phyloP scores from a whole-genome alignment of 2,888 invertebrate species.

The Dexiosoma caninum region DNA sequence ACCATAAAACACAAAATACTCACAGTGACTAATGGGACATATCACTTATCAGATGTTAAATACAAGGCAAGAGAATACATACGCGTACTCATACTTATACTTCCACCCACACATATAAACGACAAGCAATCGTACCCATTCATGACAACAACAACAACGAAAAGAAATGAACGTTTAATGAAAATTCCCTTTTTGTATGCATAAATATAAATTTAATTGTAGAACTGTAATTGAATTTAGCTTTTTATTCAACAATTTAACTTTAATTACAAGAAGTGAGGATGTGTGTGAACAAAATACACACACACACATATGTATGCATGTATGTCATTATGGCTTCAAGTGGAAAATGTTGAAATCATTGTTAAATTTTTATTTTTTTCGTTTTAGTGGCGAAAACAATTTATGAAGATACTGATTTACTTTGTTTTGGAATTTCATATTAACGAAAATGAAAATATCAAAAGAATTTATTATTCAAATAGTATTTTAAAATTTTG shows the following conservation, averaged over 20 bases:
- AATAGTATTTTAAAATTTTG: too few species aligned
- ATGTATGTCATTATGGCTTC: conserved; percentile 1
- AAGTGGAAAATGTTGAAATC: conserved; percentile 5
- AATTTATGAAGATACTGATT: neutral
- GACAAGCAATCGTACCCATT: neutral
- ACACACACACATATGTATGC: too few species aligned
- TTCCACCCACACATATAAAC: neutral
- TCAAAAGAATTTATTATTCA: neutral
- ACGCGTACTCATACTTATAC: neutral
- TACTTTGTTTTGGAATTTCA: neutral
- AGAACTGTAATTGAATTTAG: conserved; percentile 54
- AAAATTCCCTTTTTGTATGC: conserved; percentile 25
- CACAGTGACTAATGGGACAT: conserved; percentile 57
- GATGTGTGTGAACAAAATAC: neutral
- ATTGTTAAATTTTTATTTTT: neutral
- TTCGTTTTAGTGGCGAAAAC: neutral
- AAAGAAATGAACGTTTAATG: conserved; percentile 51
- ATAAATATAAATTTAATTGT: conserved; percentile 54
- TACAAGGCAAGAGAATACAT: conserved; percentile 15
- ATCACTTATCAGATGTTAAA: conserved; percentile 57
- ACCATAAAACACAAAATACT: conserved; percentile 45
- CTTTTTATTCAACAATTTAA: neutral
- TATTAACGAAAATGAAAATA: neutral
- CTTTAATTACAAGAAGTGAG: neutral
- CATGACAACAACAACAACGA: too few species aligned